Base-by-base conservation (phyloP, 2,888 invertebrate species). In the Lumbricus terrestris region DNA sequence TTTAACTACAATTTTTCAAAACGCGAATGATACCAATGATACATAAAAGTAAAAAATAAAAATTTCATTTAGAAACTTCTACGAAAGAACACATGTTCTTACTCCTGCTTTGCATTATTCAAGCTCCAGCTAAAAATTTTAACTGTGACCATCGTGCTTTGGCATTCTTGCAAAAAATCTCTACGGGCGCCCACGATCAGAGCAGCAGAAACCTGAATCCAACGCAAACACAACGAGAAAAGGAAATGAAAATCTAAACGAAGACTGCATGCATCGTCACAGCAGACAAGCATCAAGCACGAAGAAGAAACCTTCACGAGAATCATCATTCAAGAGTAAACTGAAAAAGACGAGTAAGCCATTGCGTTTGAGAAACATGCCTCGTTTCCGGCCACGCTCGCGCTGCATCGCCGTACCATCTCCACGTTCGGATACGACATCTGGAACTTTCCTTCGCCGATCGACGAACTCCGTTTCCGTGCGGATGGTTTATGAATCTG, bases 181-280 rank as follows among this genome's bases (percentile, higher is more conserved):
- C n/a, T n/a, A n/a, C n/a, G n/a, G n/a, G n/a, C n/a, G n/a, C n/a
- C n/a, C n/a, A n/a, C n/a, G n/a, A 54, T 54, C 23, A 29, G 23
- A 54, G n/a, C 29, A 16, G 69, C 16, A 69, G 69, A 69, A n/a
- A n/a, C n/a, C 29, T 29, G 69, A 69, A 69, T 69, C 69, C 0
- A 29, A 69, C 29, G n/a, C 8, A 69, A 69, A 5, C 11, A 69
- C 2, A 16, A n/a, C n/a, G n/a, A 69, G 69, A 47, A 0, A 69
- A 69, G 6, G 6, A n/a, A n/a, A 69, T 69, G 29, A 69, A 69
- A 29, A 29, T 69, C n/a, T n/a, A 0, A 54, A 29, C 11, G 23
- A 23, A 54, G 29, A 69, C 29, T 69, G 69, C 69, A 90, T n/a
- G 47, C 38, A 90, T 38, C 83, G 35, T 88, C 88, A 90, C 90